These are phyloP conservation scores for Drosophila sordidula DNA, from an alignment of 2,888 invertebrate species.

Conservation along the genomic window DNA sequence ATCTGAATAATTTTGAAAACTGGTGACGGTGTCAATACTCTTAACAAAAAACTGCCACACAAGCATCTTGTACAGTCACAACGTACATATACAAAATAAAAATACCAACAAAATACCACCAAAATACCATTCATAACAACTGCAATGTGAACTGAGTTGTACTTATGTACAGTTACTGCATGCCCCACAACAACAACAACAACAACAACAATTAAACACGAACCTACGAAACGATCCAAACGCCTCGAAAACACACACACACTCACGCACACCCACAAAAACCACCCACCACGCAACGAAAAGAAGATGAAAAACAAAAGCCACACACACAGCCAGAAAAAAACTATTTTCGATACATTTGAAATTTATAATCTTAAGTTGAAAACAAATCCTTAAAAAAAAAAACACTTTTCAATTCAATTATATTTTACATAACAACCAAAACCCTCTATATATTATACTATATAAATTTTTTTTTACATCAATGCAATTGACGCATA, in stretches of 20 bases:
- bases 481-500: slow-evolving; percentile 33
- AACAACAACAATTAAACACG: background rate
- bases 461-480: slow-evolving; percentile 4
- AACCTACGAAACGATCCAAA: slow-evolving; percentile 16
- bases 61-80: slow-evolving; percentile 35
- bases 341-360: slow-evolving; percentile 24
- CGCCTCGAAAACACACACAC: slow-evolving; percentile 16
- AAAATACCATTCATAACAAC: slow-evolving; percentile 8
- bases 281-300: slow-evolving; percentile 8
- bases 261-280: slow-evolving; percentile 1
- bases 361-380: slow-evolving; percentile 50
- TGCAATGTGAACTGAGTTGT: slow-evolving; percentile 7
- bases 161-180: slow-evolving; percentile 41
- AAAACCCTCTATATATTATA: slow-evolving; percentile 1
- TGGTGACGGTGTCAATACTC: slow-evolving; percentile 46
- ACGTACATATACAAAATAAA: slow-evolving; percentile 1
- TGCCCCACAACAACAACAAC: slow-evolving; percentile 23
- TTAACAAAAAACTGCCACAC: slow-evolving; percentile 26
- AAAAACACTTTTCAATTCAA: slow-evolving; percentile 33
- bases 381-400: slow-evolving; percentile 3
- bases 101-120: slow-evolving; percentile 9
- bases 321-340: slow-evolving; percentile 28
- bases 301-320: slow-evolving; percentile 4
- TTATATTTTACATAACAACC: slow-evolving; percentile 14
- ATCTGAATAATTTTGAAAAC: slow-evolving; percentile 37